These are phyloP conservation scores for Trachemys scripta DNA, from an alignment of 2,113 vertebrate genomes.

Conservation along the genomic window DNA sequence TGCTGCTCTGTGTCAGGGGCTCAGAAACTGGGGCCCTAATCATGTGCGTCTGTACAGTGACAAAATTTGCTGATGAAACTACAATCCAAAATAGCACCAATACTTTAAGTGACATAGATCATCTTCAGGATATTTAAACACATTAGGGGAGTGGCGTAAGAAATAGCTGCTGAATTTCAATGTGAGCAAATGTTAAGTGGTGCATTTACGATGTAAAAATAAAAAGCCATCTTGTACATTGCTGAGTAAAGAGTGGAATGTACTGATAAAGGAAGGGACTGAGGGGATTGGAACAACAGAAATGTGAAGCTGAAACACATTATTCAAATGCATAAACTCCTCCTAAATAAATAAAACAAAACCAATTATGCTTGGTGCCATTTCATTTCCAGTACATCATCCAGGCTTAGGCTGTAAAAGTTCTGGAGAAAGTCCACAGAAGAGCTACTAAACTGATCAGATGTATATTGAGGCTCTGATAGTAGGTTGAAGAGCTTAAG, in stretches of 20 bases:
- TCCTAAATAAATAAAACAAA: background rate
- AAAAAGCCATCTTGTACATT: rapidly evolving
- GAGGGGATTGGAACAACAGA: background rate
- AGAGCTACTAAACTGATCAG: constrained; percentile 18
- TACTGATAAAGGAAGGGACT: background rate
- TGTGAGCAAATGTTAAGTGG: constrained; percentile 31
- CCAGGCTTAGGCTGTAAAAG: background rate
- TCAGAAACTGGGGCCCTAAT: constrained; percentile 5
- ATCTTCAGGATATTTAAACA: constrained; percentile 43
- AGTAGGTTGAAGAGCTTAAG: constrained; percentile 46
- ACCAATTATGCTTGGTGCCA: background rate
- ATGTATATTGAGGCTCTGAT: constrained; percentile 40
- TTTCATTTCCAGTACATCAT: background rate
- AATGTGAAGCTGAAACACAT: rapidly evolving
- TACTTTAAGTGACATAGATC: constrained; percentile 57
- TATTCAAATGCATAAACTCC: background rate
- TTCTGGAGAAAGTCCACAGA: constrained; percentile 50
- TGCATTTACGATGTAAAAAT: constrained; percentile 26
- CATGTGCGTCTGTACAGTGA: background rate
- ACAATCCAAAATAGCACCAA: constrained; percentile 32
- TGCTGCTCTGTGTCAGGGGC: background rate
- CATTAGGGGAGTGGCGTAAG: constrained; percentile 33
- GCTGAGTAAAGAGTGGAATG: constrained; percentile 13
- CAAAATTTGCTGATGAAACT: constrained; percentile 35
- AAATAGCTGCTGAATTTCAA: constrained; percentile 34